Base-by-base conservation (phyloP, 2,797 vertebrate genomes). In the Labroides dimidiatus region DNA sequence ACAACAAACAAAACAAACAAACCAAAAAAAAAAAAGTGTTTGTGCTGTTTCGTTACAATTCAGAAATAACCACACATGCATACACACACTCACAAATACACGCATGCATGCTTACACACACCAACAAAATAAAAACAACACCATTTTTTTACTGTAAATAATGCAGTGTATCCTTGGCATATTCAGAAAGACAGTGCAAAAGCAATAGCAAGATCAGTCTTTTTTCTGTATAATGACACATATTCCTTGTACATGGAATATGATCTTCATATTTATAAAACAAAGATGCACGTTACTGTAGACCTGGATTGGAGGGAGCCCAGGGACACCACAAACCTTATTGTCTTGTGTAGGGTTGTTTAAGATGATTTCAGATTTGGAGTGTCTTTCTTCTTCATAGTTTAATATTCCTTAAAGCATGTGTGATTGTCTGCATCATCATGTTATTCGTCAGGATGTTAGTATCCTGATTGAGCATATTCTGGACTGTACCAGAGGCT, bases 131-230 rank as follows among this genome's bases (percentile, higher is more conserved):
- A 52, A 43, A 77, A 86, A 80, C 64, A 84, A 79, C 72, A 90
- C 81, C 43, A 48, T 78, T 85, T 81, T 85, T 81, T 84, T 50
- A 77, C 71, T 69, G 76, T 86, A 80, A 84, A 87, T 85, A 83
- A 91, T 81, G 82, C 76, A 86, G 81, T 90, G 85, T 83, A 88
- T 93, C 91, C 92, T 93, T 93, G 92, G 91, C 92, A 91, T 92
- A 86, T 84, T 92, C 79, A 82, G 83, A 91, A 80, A 87, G 81
- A 92, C 88, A 84, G 89, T 89, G 89, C 87, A 92, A 91, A 92
- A 93, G 90, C 89, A 79, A 86, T 59, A 87, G 80, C 81, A 73
- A 70, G 52, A 81, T 83, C 76, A 77, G 86, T 87, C 71, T 73
- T 70, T 70, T n/a, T 73, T 82, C 53, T 78, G 77, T 50, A 82